Base-by-base conservation (phyloP, 2,888 invertebrate genomes). In the Calameuta idolon region DNA sequence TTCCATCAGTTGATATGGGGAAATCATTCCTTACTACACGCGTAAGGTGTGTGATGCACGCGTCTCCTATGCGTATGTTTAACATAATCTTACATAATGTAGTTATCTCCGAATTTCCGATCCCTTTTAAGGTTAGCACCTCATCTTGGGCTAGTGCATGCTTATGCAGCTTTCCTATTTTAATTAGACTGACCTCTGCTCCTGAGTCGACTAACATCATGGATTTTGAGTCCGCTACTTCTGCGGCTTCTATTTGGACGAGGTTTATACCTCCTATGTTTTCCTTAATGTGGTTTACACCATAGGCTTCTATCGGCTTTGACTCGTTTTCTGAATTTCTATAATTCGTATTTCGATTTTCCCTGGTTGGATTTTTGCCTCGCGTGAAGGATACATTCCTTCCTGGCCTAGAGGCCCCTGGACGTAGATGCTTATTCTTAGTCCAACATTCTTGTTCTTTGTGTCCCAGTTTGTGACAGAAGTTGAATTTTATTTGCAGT, bases 141-240 rank as follows among this genome's bases (percentile, higher is more conserved):
- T 69, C 34, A 34, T 69, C 37, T 75, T 34, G n/a, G 30, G 75
- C 69, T 1, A 69, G 34, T 35, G 35, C 34, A 23, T 75, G 69
- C 23, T 69, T 69, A n/a, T 31, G n/a, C 11, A 75, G 34, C 34
- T 68, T 69, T 30, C 75, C 75, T 0, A 75, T 69, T 69, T 75
- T 75, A 15, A 69, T 69, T 69, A 75, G 12, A 35, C 75, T 75
- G 34, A 75, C 75, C 31, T 12, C 69, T 30, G 75, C 75, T 75
- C 69, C 69, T 33, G 75, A 75, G 30, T 69, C 75, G 23, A 75
- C 34, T 1, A 75, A 3, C 75, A 75, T 75, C 0, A 15, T 75
- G 4, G 31, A 34, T 3, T 9, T 35, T 1, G 11, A 11, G 11
- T 11, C 11, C 0, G 4, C 11, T 35, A 35, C 1, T 11, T 35